phyloP scores from a whole-genome alignment of 2,888 invertebrate genomes.

The Argyresthia albistria region DNA sequence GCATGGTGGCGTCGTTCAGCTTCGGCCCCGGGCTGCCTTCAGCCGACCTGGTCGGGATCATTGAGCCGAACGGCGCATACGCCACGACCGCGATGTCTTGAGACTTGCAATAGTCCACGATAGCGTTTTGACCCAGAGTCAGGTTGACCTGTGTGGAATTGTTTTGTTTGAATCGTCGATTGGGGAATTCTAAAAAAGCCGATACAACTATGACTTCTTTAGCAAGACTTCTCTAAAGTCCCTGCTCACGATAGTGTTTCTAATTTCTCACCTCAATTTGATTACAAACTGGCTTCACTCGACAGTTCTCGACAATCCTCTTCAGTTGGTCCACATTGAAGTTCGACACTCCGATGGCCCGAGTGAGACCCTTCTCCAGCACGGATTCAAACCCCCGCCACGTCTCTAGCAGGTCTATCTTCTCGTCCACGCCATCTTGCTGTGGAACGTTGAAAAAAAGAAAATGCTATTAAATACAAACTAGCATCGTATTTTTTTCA shows the following conservation, averaged over 20 bases:
- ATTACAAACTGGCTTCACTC: slow-evolving; percentile 72
- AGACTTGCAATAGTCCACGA: slow-evolving; percentile 72
- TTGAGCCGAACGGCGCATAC: slow-evolving; percentile 77
- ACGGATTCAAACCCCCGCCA: slow-evolving; percentile 84
- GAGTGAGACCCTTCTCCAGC: slow-evolving; percentile 73
- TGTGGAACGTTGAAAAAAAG: slow-evolving; percentile 14
- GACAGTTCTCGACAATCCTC: slow-evolving; percentile 72
- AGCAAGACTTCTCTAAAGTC: too few species aligned
- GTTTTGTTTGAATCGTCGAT: not conserved
- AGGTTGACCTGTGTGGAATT: slow-evolving; percentile 57
- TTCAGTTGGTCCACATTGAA: slow-evolving; percentile 82
- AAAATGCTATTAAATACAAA: too few species aligned
- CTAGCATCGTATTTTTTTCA: too few species aligned
- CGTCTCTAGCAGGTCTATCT: slow-evolving; percentile 81
- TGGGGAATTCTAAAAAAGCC: too few species aligned
- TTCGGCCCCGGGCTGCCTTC: slow-evolving; percentile 66
- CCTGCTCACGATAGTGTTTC: too few species aligned
- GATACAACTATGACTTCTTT: too few species aligned
- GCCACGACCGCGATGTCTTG: slow-evolving; percentile 73
- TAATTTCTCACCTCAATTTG: slow-evolving; percentile 51
- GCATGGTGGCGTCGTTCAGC: slow-evolving; percentile 61
- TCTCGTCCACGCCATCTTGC: slow-evolving; percentile 62
- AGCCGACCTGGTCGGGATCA: slow-evolving; percentile 49
- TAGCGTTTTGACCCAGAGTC: slow-evolving; percentile 69
- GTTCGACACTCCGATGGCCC: slow-evolving; percentile 85